Evolutionary conservation across 2,797 vertebrate genomes (phyloP).

Genomic region (Geotrypetes seraphini): DNA sequence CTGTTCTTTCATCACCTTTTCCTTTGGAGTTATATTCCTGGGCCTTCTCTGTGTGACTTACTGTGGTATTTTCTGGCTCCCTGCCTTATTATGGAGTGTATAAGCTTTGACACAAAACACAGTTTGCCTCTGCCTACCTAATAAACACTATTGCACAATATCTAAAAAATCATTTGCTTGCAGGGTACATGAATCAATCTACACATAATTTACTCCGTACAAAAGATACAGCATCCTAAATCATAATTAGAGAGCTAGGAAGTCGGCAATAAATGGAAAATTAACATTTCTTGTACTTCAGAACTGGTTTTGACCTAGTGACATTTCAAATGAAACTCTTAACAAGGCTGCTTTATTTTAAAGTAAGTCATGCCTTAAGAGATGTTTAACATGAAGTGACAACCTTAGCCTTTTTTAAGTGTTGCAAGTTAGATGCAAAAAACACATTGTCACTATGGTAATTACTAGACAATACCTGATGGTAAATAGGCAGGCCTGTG

Average conservation of each 20-base stretch:
- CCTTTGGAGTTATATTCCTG: too few species aligned
- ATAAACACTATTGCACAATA: too few species aligned
- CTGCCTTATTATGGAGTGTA: too few species aligned
- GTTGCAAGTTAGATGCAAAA: constrained; percentile 9
- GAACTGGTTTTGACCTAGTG: constrained; percentile 30
- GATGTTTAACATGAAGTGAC: constrained; percentile 41
- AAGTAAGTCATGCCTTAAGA: constrained; percentile 35
- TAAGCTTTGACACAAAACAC: too few species aligned
- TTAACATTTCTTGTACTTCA: constrained; percentile 14
- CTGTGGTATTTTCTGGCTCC: too few species aligned
- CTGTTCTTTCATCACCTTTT: too few species aligned
- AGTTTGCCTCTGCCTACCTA: too few species aligned
- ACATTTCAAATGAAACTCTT: constrained; percentile 18
- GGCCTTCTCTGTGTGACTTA: too few species aligned
- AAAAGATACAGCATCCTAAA: background rate
- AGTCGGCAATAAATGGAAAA: constrained; percentile 1
- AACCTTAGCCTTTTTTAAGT: constrained; percentile 27
- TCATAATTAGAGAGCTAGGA: constrained; percentile 17
- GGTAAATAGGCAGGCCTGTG: constrained; percentile 49
- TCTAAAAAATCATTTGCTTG: too few species aligned
- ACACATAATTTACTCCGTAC: too few species aligned
- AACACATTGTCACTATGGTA: constrained; percentile 49
- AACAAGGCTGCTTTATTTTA: constrained; percentile 13
- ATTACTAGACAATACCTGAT: constrained; percentile 46
- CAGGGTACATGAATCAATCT: too few species aligned